Base-by-base conservation (phyloP, 2,797 vertebrate genomes). In the Thunnus albacares region DNA sequence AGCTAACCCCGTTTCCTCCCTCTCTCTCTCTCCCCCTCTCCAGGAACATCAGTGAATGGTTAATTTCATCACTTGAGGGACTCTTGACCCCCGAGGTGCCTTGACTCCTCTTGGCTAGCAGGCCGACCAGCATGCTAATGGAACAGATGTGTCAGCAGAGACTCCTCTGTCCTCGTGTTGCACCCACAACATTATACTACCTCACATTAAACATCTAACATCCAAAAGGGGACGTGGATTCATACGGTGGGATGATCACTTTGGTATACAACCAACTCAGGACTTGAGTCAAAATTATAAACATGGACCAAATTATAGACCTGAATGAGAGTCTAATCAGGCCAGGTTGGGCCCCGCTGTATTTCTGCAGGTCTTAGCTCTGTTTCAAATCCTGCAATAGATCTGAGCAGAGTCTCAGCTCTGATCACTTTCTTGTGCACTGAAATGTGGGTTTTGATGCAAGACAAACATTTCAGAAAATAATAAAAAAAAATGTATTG, bases 1-100 rank as follows among this genome's bases (percentile, higher is more conserved):
- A 52, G 66, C 77, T 64, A 43, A 58, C 81, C 63, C 41, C 26
- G 26, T 3, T 33, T 13, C 57, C 28, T 10, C 56, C 3, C 30
- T 10, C 56, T 18, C 72, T 28, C 52, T 8, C 5, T 28, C 33
- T 12, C 66, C 8, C 47, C 2, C 69, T 80, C 80, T 80, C 75
- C 47, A 75, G 77, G 83, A 89, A 88, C 72, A 88, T 88, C 83
- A 75, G 79, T 59, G 33, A 91, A 90, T 81, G 72, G 82, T 84
- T 93, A 71, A 91, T 91, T 92, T 90, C 65, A 87, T 89, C 86
- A 78, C 77, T 75, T 18, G 45, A 80, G 76, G 68, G 84, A 85
- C 80, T 85, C 84, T 88, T 91, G 79, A 93, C 86, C 84, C 84
- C 22, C 6, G 53, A 72, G 80, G 68, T 61, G 62, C 49, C 55